Base-by-base conservation (phyloP, 2,113 vertebrate species). In the Gymnarchus niloticus region DNA sequence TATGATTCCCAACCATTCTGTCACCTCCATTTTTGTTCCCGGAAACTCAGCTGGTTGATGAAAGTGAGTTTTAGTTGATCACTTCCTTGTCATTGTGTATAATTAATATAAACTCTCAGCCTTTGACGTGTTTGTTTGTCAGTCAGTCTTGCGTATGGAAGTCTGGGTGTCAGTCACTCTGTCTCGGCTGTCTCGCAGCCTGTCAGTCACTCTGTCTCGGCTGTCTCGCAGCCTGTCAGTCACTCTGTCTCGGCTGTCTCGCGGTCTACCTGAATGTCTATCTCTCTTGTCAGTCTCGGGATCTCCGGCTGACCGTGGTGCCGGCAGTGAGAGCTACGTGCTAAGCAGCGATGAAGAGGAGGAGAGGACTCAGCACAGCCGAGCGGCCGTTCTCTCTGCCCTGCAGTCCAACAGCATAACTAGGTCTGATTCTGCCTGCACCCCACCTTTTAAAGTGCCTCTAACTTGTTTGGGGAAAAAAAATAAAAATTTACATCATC, bases 261-360 rank as follows among this genome's bases (percentile, higher is more conserved):
- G n/a, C n/a, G n/a, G n/a, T n/a, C n/a, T n/a, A n/a, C n/a, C n/a
- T 61, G 2, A 59, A 33, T 83, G 48, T 44, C n/a, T 49, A 14
- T 52, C 37, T 73, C n/a, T n/a, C n/a, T n/a, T n/a, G 54, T 81
- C 46, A 37, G 28, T 81, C 8, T 56, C 52, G 92, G 93, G 89
- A 87, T 87, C 91, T 81, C 91, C 83, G 49, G 90, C 44, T 86
- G 89, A 86, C 48, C 87, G 77, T 44, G 86, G 81, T 6, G 41
- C 87, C 2, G 69, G 89, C 49, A 88, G 92, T 0, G 96, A 97
- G 89, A 99, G 96, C 91, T 99, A 98, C 1, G 94, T 99, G 0
- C 90, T 99, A 86, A 99, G 97, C 85, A 99, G 97, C 0, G 97
- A 98, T 28, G 98, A 99, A 8, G 97, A 98, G 2, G 97, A 98